Evolutionary conservation across 1,140 invertebrate genomes (phyloP).

Genomic region (Homalodisca vitripennis): DNA sequence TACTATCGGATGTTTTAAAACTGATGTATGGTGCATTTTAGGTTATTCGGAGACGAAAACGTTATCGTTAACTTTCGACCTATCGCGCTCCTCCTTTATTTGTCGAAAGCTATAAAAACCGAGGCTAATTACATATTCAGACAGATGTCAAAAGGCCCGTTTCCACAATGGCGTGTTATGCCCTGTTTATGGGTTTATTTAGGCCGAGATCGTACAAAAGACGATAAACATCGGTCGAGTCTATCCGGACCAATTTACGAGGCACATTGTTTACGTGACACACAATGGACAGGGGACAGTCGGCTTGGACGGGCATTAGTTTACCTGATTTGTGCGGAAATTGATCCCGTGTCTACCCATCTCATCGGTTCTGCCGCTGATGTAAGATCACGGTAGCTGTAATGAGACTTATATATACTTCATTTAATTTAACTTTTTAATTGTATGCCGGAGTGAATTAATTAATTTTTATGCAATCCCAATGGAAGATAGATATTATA

Average conservation of each 20-base stretch:
- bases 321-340: constrained; percentile 25
- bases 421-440: no score
- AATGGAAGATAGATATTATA: no score
- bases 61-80: not conserved
- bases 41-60: not conserved
- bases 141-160: constrained; percentile 9
- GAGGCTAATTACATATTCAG: no score
- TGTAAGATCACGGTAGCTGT: no score
- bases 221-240: constrained; percentile 13
- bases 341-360: constrained; percentile 9
- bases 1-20: no score
- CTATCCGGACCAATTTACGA: constrained; percentile 10
- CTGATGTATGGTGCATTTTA: no score
- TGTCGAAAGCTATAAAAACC: no score
- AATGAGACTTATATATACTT: no score
- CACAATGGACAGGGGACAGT: constrained; percentile 1
- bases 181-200: constrained; percentile 15
- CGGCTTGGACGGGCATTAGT: constrained; percentile 7
- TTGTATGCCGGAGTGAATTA: no score
- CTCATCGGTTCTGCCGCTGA: not conserved
- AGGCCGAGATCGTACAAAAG: constrained; percentile 16
- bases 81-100: no score
- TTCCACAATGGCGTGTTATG: constrained; percentile 1
- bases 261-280: constrained; percentile 1
- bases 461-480: no score